Percentiles rank a stretch among this genome's conserved stretches.
phyloP scores from a whole-genome alignment of 2,888 invertebrate species.

The Didymodactylos carnosus region DNA sequence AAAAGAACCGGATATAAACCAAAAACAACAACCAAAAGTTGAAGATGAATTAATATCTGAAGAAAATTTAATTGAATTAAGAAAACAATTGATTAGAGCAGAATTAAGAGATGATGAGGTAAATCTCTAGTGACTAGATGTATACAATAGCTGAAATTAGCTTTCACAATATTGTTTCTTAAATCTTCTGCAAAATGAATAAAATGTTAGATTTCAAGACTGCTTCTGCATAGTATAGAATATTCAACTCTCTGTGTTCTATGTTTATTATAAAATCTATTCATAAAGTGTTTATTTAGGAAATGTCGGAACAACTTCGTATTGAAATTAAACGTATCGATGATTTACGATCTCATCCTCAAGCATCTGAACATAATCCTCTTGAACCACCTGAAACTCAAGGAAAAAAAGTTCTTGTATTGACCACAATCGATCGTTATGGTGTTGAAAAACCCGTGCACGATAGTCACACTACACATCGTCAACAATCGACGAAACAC shows the following conservation, averaged over 20 bases:
- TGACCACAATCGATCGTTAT: not conserved
- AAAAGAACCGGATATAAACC: not conserved
- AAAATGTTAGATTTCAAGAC: no score
- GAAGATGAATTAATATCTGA: not conserved
- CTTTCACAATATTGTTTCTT: no score
- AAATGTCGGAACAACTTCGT: not conserved
- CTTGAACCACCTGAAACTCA: no score
- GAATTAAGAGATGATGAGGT: not conserved
- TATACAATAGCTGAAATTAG: no score
- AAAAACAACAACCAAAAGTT: constrained; percentile 4
- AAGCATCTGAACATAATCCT: not conserved
- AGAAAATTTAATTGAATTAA: not conserved
- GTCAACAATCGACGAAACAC: not conserved
- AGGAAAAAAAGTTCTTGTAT: not conserved
- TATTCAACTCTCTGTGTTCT: no score
- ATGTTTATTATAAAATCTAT: not conserved
- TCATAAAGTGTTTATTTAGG: not conserved
- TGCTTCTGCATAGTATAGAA: no score
- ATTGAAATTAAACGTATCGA: not conserved
- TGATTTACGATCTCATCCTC: not conserved
- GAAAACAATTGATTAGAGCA: not conserved
- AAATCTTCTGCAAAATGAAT: no score
- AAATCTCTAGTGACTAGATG: not conserved
- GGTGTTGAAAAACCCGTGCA: not conserved
- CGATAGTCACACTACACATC: not conserved